Evolutionary conservation across 2,797 vertebrate genomes (phyloP).

Genomic region (Urosaurus nigricauda): DNA sequence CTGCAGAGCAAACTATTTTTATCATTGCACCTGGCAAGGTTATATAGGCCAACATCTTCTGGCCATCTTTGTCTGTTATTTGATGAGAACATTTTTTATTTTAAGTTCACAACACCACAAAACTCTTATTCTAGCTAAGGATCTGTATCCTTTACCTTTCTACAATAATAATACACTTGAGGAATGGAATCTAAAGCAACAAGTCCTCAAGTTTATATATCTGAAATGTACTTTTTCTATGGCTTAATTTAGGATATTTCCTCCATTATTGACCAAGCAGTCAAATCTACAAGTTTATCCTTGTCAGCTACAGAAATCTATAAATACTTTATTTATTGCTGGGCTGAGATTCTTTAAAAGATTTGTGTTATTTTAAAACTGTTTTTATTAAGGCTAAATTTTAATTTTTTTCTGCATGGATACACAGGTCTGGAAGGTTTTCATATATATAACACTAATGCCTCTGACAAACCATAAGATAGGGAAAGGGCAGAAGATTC

Average conservation of each 20-base stretch:
- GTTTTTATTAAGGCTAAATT: neutral
- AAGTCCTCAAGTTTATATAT: slow-evolving; percentile 23
- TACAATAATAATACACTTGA: neutral
- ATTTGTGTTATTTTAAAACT: neutral
- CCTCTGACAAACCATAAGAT: neutral
- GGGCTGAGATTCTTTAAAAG: neutral
- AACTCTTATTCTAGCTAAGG: neutral
- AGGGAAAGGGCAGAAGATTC: neutral
- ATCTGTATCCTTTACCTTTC: neutral
- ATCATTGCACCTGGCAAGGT: neutral
- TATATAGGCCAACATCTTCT: slow-evolving; percentile 39
- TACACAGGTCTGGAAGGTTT: neutral
- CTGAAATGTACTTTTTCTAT: slow-evolving; percentile 1
- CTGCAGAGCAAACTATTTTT: slow-evolving; percentile 22
- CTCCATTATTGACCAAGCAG: slow-evolving; percentile 4
- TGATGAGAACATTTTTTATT: neutral
- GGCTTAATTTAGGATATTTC: neutral
- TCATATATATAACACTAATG: neutral
- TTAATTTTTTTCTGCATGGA: neutral
- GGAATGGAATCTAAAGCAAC: slow-evolving; percentile 3
- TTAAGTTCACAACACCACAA: neutral
- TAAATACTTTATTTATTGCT: neutral
- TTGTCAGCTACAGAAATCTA: neutral
- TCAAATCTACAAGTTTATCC: neutral
- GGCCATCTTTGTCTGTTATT: slow-evolving; percentile 19